Evolutionary conservation across 2,797 vertebrate genomes (phyloP), one percentile per base, ranked within the genome.

Genomic region (Ctenopoma kingsleyae): DNA sequence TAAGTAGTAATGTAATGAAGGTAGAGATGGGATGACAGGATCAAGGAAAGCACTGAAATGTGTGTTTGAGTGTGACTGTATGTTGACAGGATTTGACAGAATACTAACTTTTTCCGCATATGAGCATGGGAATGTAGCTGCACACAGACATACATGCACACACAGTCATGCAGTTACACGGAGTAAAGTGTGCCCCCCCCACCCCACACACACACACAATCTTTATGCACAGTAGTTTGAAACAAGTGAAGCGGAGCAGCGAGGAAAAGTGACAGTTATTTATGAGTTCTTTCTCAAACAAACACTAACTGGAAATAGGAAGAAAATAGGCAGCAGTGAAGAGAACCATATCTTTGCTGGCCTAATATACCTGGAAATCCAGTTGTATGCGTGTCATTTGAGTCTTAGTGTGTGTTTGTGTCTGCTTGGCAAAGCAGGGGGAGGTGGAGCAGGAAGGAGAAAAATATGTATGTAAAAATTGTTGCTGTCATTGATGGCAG

Each of bases 221-320:
- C 57, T 78, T 72, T 74, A 27, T 51, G 12, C 57, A 77, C 66
- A 76, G 70, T 62, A 69, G 76, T 83, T 78, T 70, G 51, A 83
- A 85, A 86, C 67, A 81, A 81, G 61, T 80, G 80, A 71, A 84
- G 81, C 78, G 78, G 72, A 79, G 65, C 50, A 3, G 71, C 8
- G 3, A 77, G 53, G 67, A 78, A 80, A 86, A 81, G 67, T 87
- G 85, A 88, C 87, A 86, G 79, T 84, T 90, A 92, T 91, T 87
- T 88, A 91, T 87, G 84, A 89, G 67, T 76, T 83, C 17, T 57
- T 72, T 76, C 66, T 77, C 80, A 81, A 76, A 79, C 69, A 76
- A 81, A 90, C 71, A 85, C 61, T 73, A 76, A 81, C 72, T 76
- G 67, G 58, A n/a, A n/a, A n/a, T n/a, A n/a, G n/a, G n/a, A n/a